These are phyloP conservation scores for Chrysogorgia sp. DNA, from an alignment of 92 coral and sea anemone species.

Conservation along the genomic window DNA sequence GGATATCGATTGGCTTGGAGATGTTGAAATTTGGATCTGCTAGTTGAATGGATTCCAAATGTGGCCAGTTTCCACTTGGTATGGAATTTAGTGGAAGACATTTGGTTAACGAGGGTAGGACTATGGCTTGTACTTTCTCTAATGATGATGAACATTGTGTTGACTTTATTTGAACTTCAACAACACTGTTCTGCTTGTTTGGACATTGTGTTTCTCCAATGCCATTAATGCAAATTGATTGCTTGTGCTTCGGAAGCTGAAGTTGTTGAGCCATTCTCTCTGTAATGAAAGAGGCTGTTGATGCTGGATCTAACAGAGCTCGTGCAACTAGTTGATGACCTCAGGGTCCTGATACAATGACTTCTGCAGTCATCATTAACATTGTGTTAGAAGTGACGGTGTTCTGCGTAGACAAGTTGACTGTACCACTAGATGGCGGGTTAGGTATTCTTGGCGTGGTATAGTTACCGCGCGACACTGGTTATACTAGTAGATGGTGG, in stretches of 20 bases:
- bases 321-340: constrained; percentile 49
- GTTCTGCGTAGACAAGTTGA: constrained; percentile 15
- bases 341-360: constrained; percentile 44
- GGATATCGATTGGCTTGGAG: constrained; percentile 54
- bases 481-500: constrained; percentile 1
- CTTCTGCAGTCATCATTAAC: constrained; percentile 68
- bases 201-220: constrained; percentile 55
- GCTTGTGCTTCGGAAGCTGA: constrained; percentile 15
- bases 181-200: constrained; percentile 33
- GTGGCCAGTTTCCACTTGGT: constrained; percentile 53
- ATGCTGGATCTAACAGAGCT: constrained; percentile 61
- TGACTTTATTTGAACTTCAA: constrained; percentile 22
- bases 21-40: constrained; percentile 58
- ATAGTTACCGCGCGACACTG: no score
- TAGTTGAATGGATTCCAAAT: constrained; percentile 32
- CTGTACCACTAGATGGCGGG: neutral
- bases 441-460: neutral
- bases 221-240: constrained; percentile 35
- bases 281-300: constrained; percentile 54
- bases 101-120: constrained; percentile 46
- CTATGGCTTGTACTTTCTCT: constrained; percentile 49
- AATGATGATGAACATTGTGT: constrained; percentile 19
- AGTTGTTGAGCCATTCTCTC: constrained; percentile 50
- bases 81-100: constrained; percentile 48
- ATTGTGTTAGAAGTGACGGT: constrained; percentile 13